Evolutionary conservation across 2,797 vertebrate genomes (phyloP), one percentile per base, ranked within the genome.

Genomic region (Spatula clypeata): DNA sequence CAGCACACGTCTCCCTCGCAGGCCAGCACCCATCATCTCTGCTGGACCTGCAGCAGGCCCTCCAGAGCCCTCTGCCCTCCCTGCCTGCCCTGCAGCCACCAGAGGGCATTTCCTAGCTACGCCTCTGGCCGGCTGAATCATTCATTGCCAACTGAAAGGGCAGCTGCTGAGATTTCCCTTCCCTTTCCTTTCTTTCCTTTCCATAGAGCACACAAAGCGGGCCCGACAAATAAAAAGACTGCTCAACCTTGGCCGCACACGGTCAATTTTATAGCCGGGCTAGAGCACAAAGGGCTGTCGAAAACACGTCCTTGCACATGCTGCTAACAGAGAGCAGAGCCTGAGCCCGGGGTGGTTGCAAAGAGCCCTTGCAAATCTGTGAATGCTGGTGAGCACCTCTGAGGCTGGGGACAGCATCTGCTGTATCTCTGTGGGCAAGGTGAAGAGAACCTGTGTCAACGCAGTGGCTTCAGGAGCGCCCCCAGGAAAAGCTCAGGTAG

Each of bases 261-360:
- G 1, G 10, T 11, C 42, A 11, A 13, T 38, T 65, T 60, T 57
- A 36, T 8, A 31, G n/a, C 60, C 54, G 7, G 23, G 40, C 13
- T 57, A 57, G 73, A 85, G 38, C 27, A 70, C 26, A 55, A 71
- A 38, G 53, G 45, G n/a, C 26, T 61, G 21, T 42, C n/a, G 45
- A 71, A 79, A 21, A 58, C 61, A 24, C 1, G 3, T 66, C 45
- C 64, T 54, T 45, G 19, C 31, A 64, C 19, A 9, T 0, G 0
- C 13, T 53, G n/a, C 57, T 87, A 21, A 44, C 12, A 66, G 34
- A 60, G 75, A 89, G 31, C 44, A 71, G 26, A 57, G 26, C 36
- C 36, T 34, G 21, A 60, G n/a, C 0, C 0, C 15, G 47, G 61
- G 11, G 21, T 65, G 32, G 15, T 20, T 16, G 13, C 24, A 38